Base-by-base conservation (phyloP, 2,888 invertebrate species). In the Philopedon plagiatum region DNA sequence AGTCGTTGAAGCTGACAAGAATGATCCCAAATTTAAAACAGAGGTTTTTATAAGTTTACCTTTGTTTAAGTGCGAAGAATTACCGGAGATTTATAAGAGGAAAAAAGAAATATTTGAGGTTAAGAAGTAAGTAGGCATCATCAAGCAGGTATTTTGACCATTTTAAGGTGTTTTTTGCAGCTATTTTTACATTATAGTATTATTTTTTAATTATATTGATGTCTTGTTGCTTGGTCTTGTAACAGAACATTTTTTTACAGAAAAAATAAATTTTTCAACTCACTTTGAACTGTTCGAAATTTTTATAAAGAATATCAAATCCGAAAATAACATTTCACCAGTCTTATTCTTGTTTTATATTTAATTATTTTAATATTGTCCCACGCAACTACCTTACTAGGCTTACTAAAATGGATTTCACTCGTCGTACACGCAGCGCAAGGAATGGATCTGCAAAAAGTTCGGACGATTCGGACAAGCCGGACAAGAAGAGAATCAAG, bases 21-120 rank as follows among this genome's bases (percentile, higher is more conserved):
- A 73, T 58, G 81, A 81, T 73, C 71, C 71, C 15, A 82, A 82
- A 75, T 79, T 82, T 41, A 75, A 74, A 26, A 71, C 62, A 4
- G 67, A 79, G 73, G 77, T 81, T 62, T 79, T 78, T 63, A 78
- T 84, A 29, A 77, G 78, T 15, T 75, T 84, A 67, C 79, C 81
- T 23, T 77, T 76, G 71, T 75, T 82, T 44, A 76, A 78, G 23
- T 78, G 80, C 70, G 80, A 81, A 56, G 77, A 80, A 70, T 68
- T 84, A 69, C 81, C 80, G 61, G 77, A 78, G n/a, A 70, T 78
- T 65, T 83, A 81, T 77, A 67, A 78, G 49, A 77, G 75, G 61
- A 78, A 79, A 63, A 76, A 79, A 34, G 79, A 82, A 60, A 65
- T 78, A 19, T 74, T 76, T 51, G 77, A 80, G 75, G 72, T 78